Evolutionary conservation across 37 sponge, comb jelly and placozoan species (phyloP).

Genomic region (Tethya wilhelma): DNA sequence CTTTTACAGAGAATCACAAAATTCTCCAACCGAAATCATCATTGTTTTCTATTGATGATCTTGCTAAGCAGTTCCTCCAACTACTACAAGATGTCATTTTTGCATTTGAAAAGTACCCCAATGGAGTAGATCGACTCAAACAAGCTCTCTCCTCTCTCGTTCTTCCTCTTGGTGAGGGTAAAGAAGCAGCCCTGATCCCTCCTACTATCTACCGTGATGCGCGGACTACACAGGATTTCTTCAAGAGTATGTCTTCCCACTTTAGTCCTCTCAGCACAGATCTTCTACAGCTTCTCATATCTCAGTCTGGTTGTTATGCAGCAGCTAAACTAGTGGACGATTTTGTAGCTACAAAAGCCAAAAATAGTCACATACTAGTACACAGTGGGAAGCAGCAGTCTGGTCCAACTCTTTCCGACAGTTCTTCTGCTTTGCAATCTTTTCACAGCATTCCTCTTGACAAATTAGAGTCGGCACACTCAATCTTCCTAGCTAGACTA

Average conservation of each 20-base stretch:
- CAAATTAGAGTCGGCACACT: too few species aligned
- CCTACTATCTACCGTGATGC: background rate
- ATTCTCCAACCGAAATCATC: too few species aligned
- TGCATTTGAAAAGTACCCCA: background rate
- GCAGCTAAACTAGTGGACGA: background rate
- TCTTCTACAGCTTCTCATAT: background rate
- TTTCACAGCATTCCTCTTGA: too few species aligned
- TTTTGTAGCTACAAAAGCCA: background rate
- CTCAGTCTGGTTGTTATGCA: background rate
- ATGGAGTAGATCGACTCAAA: background rate
- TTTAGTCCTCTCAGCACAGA: background rate
- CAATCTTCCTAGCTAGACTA: too few species aligned
- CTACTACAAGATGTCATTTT: background rate
- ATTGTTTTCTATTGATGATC: too few species aligned
- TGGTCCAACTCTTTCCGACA: too few species aligned
- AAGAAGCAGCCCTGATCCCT: background rate
- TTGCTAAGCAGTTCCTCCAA: background rate
- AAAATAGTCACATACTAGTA: background rate
- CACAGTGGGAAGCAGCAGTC: background rate
- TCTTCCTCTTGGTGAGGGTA: background rate
- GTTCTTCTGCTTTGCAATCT: too few species aligned
- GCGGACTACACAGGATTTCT: background rate
- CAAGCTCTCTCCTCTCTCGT: background rate
- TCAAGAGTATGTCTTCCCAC: background rate
- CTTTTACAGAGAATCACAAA: too few species aligned